Evolutionary conservation across 2,888 invertebrate species (phyloP).

Genomic region (Glomeris marginata): DNA sequence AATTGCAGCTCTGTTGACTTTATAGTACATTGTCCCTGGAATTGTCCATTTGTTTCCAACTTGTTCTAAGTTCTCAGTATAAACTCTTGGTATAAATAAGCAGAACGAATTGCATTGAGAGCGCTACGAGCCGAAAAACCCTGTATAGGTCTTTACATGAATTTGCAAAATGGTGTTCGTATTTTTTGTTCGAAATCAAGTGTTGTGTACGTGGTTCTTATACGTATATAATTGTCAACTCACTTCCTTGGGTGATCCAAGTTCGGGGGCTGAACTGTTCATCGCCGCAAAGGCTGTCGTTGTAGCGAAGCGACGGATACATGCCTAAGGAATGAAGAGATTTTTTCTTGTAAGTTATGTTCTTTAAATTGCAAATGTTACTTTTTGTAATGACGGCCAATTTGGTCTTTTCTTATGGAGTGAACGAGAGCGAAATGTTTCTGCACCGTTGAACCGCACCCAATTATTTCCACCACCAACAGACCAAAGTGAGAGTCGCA

Average conservation of each 20-base stretch:
- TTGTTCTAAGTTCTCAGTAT: no score
- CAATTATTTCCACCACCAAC: not conserved
- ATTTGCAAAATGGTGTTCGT: conserved; percentile 1
- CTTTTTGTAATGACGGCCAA: no score
- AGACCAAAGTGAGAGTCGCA: not conserved
- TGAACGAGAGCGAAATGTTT: no score
- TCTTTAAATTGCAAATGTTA: not conserved
- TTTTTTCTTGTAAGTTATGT: not conserved
- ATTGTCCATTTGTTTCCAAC: no score
- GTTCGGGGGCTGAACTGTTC: conserved; percentile 37
- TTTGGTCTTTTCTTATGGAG: no score
- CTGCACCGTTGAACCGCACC: no score
- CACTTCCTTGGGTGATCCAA: conserved; percentile 48
- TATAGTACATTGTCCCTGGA: no score
- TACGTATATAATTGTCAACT: conserved; percentile 25
- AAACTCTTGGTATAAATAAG: no score
- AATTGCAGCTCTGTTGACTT: no score
- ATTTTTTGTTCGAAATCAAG: conserved; percentile 1
- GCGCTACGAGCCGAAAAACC: no score
- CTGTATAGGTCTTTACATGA: not conserved
- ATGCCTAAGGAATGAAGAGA: not conserved
- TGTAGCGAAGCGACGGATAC: conserved; percentile 28
- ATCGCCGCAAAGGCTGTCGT: conserved; percentile 34
- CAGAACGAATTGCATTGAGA: no score
- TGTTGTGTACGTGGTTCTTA: conserved; percentile 1